Evolutionary conservation across 1,140 invertebrate genomes (phyloP), one percentile per base, ranked within the genome.

Genomic region (Tetranychus urticae): DNA sequence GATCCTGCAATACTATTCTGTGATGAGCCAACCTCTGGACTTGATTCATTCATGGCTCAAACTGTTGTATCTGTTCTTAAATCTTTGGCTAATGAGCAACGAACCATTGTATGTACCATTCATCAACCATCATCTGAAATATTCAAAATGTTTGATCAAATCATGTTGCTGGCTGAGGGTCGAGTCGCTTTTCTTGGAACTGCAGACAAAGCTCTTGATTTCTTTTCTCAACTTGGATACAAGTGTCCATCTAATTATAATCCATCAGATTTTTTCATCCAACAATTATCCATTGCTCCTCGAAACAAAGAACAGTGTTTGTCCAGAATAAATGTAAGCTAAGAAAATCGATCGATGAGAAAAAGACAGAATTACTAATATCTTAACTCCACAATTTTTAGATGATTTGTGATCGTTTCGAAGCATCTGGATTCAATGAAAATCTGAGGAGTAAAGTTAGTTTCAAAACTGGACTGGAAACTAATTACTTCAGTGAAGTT

Each of bases 111-210:
- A 45, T 78, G 85, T 33, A 85, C 85, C 33, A 82, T 88, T 14
- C 86, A 89, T 71, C 86, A 89, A 70, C 86, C 86, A 0, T 87
- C 85, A 37, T 87, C 84, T 54, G 83, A 86, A 72, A 86, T 88
- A 71, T 89, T 88, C 71, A 82, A 86, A 71, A 82, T 85, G 77
- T 87, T 88, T 69, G 84, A 84, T 72, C 82, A 82, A 69, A 72
- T 88, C 54, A 71, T 87, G 13, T 71, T 88, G 33, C 72, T 88
- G 12, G 82, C 81, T 67, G 79, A 81, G 62, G 85, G 85, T 46
- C 78, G 83, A 68, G 82, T 84, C 39, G 84, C 83, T 1, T 88
- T 86, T 69, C 86, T 84, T 70, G 86, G 85, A 2, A 77, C 81
- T 63, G 79, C 81, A n/a, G 74, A 78, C 60, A 80, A 82, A 69